phyloP scores from a whole-genome alignment of 2,888 invertebrate species.

The Amiota minor region DNA sequence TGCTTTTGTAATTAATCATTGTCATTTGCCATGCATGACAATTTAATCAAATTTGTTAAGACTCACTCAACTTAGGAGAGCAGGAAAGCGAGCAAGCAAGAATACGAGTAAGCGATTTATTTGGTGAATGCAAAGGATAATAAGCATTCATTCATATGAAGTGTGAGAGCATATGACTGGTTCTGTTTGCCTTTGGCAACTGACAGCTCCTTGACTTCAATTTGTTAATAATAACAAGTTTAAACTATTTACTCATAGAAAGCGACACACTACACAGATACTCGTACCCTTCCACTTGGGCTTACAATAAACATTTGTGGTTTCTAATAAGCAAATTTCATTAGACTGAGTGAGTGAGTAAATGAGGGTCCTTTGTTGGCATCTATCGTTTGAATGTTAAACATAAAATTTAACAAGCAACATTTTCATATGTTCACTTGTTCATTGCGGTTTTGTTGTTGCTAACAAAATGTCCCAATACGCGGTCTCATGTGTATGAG shows the following conservation, averaged over 20 bases:
- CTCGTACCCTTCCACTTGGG: neutral
- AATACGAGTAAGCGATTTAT: neutral
- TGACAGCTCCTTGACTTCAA: constrained; percentile 24
- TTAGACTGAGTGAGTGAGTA: neutral
- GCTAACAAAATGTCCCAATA: neutral
- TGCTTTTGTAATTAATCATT: constrained; percentile 45
- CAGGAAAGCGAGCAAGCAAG: neutral
- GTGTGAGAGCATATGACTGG: neutral
- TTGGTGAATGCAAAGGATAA: neutral
- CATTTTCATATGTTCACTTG: constrained; percentile 17
- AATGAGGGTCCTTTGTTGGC: neutral
- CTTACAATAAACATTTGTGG: constrained; percentile 7
- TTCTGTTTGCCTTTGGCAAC: constrained; percentile 5
- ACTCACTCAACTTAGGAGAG: constrained; percentile 6
- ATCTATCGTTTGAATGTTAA: constrained; percentile 19
- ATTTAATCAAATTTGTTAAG: constrained; percentile 45
- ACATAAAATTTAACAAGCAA: constrained; percentile 35
- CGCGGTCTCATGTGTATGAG: neutral
- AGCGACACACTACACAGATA: neutral
- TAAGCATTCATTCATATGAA: neutral
- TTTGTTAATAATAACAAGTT: constrained; percentile 14
- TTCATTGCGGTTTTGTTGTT: neutral
- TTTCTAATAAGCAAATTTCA: constrained; percentile 21
- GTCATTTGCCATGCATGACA: constrained; percentile 40
- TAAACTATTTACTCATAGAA: constrained; percentile 8